Evolutionary conservation across 23 tunicate species (phyloP), one percentile per base, ranked within the genome.

Genomic region (Oikopleura vanhoeffeni): DNA sequence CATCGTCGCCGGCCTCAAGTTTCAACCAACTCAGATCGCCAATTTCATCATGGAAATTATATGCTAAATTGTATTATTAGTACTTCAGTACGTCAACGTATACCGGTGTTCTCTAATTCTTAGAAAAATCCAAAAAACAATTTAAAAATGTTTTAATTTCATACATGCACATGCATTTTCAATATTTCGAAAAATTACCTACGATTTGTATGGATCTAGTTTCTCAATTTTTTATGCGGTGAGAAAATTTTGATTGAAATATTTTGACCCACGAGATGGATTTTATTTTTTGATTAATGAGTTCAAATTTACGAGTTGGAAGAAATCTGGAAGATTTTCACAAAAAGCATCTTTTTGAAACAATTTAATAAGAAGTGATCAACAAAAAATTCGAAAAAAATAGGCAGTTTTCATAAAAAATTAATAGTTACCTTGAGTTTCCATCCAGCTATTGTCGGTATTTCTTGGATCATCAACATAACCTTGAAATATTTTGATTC

Each of bases 381-480:
- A n/a, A n/a, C n/a, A n/a, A n/a, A n/a, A n/a, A n/a, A n/a, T n/a
- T n/a, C n/a, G n/a, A n/a, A n/a, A n/a, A n/a, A n/a, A n/a, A n/a
- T n/a, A n/a, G n/a, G n/a, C n/a, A n/a, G n/a, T n/a, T n/a, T n/a
- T n/a, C n/a, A n/a, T n/a, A n/a, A n/a, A n/a, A n/a, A n/a, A n/a
- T n/a, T n/a, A n/a, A n/a, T n/a, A n/a, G n/a, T n/a, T n/a, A n/a
- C n/a, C n/a, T 49, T 49, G 60, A 8, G 94, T 93, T 76, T 93
- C 98, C 94, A 93, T 93, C 98, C 98, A 93, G 0, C 91, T 89
- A 41, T 93, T 93, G 58, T 93, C 98, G 4, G 98, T 93, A 79
- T 93, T 93, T 34, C 98, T 41, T 3, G 91, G 94, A 76, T 93
- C 98, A 41, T 93, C 94, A 0, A 93, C 94, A 42, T 88, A 88